Evolutionary conservation across 2,113 vertebrate species (phyloP), one percentile per base, ranked within the genome.

Genomic region (Cynocephalus volans): DNA sequence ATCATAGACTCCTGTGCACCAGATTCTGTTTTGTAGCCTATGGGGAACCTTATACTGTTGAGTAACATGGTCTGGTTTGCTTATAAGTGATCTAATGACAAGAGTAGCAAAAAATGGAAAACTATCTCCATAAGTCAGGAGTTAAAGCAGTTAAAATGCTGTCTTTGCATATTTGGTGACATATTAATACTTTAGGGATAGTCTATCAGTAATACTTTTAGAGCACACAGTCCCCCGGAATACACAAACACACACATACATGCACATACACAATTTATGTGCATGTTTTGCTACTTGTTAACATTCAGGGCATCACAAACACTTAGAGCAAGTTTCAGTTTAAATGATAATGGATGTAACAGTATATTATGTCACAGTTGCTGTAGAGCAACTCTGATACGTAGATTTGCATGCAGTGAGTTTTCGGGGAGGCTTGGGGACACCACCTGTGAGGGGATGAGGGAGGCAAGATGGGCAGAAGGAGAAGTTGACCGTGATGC

Each of bases 171-270:
- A 45, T 77, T 73, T 88, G 33, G 19, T 67, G 93, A 41, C 24
- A 33, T 64, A 33, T 31, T 87, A 85, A n/a, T 73, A 85, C 31
- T 94, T 93, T 48, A 67, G 33, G 45, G 65, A 4, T 52, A 36
- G 17, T 45, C 60, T 33, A n/a, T 60, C 19, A 36, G 4, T 31
- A 33, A 54, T 45, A 58, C 10, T 54, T 64, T 36, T 91, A 60
- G 84, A 60, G 75, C 50, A 18, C 26, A 85, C 1, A 81, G 0
- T 56, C 17, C 3, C 69, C 52, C n/a, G 67, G 70, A 76, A 84
- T 31, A 18, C 62, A 31, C 0, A 11, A 24, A 17, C 45, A 33
- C 0, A 3, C 24, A 10, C 41, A 75, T 28, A 88, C 41, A 36
- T 5, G 12, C 10, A 41, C 58, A 17, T 56, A 65, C 24, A 31